Percentiles rank a stretch among this genome's conserved stretches.
These are phyloP conservation scores for Phalacrocorax brasilianus DNA, from an alignment of 2,113 vertebrate species.

Conservation along the genomic window DNA sequence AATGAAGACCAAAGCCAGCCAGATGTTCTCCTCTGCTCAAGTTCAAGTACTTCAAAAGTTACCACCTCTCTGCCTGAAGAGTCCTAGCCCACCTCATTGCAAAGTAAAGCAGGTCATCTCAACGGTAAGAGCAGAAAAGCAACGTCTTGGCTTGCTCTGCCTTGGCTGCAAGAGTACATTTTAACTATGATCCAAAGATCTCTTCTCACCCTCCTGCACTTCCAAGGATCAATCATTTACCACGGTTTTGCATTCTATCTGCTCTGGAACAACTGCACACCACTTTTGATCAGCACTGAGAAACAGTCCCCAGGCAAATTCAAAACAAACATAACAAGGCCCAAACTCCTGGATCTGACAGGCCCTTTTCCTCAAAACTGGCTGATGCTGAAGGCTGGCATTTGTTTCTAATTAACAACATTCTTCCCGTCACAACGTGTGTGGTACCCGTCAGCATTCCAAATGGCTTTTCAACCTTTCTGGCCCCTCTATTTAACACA, in stretches of 20 bases:
- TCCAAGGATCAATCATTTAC: not conserved
- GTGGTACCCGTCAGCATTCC: not conserved
- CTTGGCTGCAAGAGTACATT: not conserved
- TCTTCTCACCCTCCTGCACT: not conserved
- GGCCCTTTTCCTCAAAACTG: not conserved
- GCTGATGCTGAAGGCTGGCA: not conserved
- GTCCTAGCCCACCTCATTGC: not conserved
- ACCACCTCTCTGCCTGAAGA: not conserved
- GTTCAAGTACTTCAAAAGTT: not conserved
- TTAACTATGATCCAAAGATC: not conserved
- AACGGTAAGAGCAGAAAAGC: not conserved
- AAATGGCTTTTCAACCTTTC: not conserved
- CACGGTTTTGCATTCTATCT: fast-evolving
- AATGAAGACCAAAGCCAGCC: not conserved
- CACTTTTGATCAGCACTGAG: not conserved
- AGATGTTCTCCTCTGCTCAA: not conserved
- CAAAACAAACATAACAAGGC: not conserved
- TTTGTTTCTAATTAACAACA: constrained; percentile 7
- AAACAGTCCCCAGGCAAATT: not conserved
- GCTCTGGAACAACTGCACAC: not conserved
- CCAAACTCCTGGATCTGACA: not conserved
- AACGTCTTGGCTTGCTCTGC: not conserved
- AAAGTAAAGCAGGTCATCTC: not conserved
- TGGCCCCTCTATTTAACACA: not conserved
- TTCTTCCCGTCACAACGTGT: not conserved